Evolutionary conservation across 2,113 vertebrate species (phyloP).

Genomic region (Seriola quinqueradiata): DNA sequence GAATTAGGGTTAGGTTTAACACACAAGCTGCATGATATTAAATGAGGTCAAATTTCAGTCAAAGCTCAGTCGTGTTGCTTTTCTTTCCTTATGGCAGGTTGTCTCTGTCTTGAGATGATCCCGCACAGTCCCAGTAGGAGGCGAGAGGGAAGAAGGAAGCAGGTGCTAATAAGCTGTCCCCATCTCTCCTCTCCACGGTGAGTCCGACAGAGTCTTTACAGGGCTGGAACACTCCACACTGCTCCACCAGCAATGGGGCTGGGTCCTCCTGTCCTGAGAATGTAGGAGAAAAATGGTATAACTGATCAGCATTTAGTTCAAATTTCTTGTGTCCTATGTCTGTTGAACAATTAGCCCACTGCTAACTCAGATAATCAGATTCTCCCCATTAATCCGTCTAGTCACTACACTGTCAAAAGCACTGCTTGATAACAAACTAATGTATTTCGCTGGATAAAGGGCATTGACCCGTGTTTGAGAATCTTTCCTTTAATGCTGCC

Average conservation of each 20-base stretch:
- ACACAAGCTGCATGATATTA: background rate
- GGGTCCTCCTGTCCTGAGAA: slow-evolving; percentile 51
- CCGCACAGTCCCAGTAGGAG: slow-evolving; percentile 70
- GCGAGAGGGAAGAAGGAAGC: slow-evolving; percentile 53
- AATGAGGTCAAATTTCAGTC: background rate
- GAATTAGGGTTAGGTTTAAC: background rate
- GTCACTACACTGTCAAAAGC: background rate
- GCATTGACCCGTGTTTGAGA: background rate
- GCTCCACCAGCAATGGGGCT: slow-evolving; percentile 13
- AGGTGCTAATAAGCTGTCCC: slow-evolving; percentile 22
- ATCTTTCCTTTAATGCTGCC: background rate
- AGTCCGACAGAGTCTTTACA: slow-evolving; percentile 48
- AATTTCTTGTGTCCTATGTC: background rate
- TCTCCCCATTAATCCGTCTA: background rate
- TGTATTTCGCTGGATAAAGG: background rate
- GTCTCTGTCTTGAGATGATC: slow-evolving; percentile 45
- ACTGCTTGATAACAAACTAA: background rate
- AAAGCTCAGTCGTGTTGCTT: background rate
- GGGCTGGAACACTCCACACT: slow-evolving; percentile 44
- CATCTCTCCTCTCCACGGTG: slow-evolving; percentile 56
- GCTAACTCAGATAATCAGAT: background rate
- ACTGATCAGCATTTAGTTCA: background rate
- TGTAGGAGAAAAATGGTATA: background rate
- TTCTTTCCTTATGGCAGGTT: slow-evolving; percentile 23
- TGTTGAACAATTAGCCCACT: background rate